phyloP scores from a whole-genome alignment of 1,140 invertebrate species.

The Drosophila guanche region DNA sequence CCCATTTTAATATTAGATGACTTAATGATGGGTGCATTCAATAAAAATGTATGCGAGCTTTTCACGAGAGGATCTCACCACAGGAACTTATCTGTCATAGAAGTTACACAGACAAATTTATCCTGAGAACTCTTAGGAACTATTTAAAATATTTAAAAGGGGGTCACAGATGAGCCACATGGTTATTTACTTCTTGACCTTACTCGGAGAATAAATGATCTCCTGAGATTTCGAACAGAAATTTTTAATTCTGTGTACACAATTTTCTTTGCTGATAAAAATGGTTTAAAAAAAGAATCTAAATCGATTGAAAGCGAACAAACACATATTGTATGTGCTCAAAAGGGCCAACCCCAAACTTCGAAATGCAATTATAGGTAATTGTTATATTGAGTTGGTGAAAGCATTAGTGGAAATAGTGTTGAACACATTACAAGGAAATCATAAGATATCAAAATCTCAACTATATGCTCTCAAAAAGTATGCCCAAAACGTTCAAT shows the following conservation, averaged over 20 bases:
- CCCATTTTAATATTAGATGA: not conserved
- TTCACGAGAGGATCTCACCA: constrained; percentile 8
- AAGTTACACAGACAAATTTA: constrained; percentile 6
- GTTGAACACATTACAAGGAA: constrained; percentile 3
- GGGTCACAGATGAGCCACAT: constrained; percentile 1
- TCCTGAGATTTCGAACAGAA: constrained; percentile 5
- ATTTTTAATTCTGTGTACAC: constrained; percentile 5
- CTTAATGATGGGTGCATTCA: not conserved
- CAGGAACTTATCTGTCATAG: constrained; percentile 8
- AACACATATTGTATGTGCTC: constrained; percentile 12
- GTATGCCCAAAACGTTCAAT: constrained; percentile 1
- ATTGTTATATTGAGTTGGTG: not conserved
- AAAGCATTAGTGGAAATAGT: constrained; percentile 4
- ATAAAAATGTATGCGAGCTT: constrained; percentile 8
- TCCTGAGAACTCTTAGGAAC: not conserved
- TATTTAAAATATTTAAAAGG: constrained; percentile 13
- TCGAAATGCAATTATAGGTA: constrained; percentile 4
- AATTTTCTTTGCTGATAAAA: constrained; percentile 5
- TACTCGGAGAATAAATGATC: constrained; percentile 5
- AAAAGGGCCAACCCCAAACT: constrained; percentile 1
- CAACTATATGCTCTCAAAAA: not conserved
- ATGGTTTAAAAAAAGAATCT: constrained; percentile 19
- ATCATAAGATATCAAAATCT: not conserved
- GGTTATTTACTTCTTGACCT: constrained; percentile 19
- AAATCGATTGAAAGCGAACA: constrained; percentile 12